Evolutionary conservation across 2,888 invertebrate genomes (phyloP), one percentile per base, ranked within the genome.

Genomic region (Sphinx pinastri): DNA sequence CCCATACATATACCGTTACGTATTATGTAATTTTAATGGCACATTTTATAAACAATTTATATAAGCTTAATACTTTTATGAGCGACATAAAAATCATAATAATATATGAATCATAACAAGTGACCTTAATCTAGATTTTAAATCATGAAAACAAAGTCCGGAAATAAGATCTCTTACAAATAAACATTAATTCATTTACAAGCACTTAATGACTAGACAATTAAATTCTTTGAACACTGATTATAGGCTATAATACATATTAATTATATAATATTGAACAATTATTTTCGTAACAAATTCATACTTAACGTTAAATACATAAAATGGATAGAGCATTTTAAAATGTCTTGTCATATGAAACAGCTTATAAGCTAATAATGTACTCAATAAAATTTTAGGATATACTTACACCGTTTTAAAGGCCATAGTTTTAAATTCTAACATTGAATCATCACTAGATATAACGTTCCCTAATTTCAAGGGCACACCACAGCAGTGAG

Each of bases 161-260:
- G 11, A 57, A 25, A 13, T 57, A 57, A 11, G n/a, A 60, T 16
- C 60, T 11, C 47, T 49, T 49, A 63, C 7, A 13, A 19, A 63
- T 63, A 63, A 25, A 63, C 47, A 47, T 19, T 49, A 49, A 63
- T 63, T 63, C 63, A 47, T 63, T 63, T 19, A 63, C 11, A 68
- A 52, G 51, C 59, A 59, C 51, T 59, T 16, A 68, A 16, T 59
- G 68, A 59, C 68, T 68, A 68, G 68, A 68, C 51, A 68, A 59
- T 38, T 11, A 57, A 52, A 31, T 68, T n/a, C n/a, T 25, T 16
- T 31, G 51, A 25, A 59, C 51, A 59, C 12, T 19, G 25, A 52
- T 68, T 25, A 47, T 10, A 58, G 49, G 10, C 25, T 13, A 68
- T n/a, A 16, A 49, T 16, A 51, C 10, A 51, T 51, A 51, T 47